Evolutionary conservation across 2,113 vertebrate species (phyloP), one percentile per base, ranked within the genome.

Genomic region (Phrynocephalus versicolor): DNA sequence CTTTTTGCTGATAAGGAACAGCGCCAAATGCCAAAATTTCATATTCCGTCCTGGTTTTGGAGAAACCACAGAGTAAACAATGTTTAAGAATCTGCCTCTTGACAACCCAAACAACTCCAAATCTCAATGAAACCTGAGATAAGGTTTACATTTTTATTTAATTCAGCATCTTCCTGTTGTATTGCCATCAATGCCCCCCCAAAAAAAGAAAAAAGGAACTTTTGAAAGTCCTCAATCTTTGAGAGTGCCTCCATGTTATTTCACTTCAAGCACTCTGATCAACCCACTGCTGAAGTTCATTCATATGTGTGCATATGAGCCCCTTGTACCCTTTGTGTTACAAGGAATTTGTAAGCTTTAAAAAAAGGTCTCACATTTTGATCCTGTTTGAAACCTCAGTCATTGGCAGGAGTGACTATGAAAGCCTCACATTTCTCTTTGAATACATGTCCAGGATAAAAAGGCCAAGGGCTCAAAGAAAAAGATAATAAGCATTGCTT

Each of bases 81-180:
- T 90, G 82, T 91, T 88, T 92, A 83, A 92, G 83, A 88, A 39
- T 8, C 65, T 83, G 83, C 89, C 89, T 94, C 60, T 79, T 71
- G 85, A 72, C 81, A 88, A n/a, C n/a, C n/a, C n/a, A n/a, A 69
- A 86, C 78, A 82, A 60, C 90, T 90, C 84, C 70, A 60, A 91
- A 27, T 72, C 84, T 73, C 64, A 89, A 87, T 90, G 87, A 80
- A 74, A 85, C 72, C 27, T 86, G 89, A 79, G 8, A 79, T 7
- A 55, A 30, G 71, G 88, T 90, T 83, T 87, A 84, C 81, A 67
- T 88, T 78, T 2, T 35, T 90, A 82, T 87, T 84, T 60, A 19
- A 82, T 76, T 67, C 58, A 1, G 82, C 27, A 88, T 79, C 88
- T 85, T 88, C 33, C 37, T 33, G 81, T 5, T 25, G 35, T 74